phyloP scores from a whole-genome alignment of 1,140 invertebrate genomes.

The Drosophila bipectinata region DNA sequence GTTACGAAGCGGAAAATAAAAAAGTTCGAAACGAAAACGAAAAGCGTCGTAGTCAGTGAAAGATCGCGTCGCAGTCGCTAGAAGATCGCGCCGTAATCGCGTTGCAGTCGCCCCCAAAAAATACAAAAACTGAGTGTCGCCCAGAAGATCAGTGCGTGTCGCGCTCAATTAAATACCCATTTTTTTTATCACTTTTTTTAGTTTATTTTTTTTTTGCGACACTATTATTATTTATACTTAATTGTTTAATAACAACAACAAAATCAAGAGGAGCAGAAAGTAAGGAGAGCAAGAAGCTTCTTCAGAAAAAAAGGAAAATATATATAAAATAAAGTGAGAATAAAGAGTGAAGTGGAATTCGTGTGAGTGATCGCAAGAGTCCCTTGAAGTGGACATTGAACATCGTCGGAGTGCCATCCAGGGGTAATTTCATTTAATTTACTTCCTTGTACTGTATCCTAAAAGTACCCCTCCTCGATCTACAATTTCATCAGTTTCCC shows the following conservation, averaged over 20 bases:
- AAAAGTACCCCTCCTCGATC: not conserved
- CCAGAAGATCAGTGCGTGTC: slow-evolving; percentile 41
- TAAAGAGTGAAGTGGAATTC: slow-evolving; percentile 37
- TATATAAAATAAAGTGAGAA: not conserved
- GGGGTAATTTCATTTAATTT: slow-evolving; percentile 26
- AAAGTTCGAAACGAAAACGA: not conserved
- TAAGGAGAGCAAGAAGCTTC: slow-evolving; percentile 5
- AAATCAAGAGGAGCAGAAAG: not conserved
- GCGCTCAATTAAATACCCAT: slow-evolving; percentile 59
- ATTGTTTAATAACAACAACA: slow-evolving; percentile 55
- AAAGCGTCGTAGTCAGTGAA: slow-evolving; percentile 8
- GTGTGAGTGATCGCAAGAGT: slow-evolving; percentile 11
- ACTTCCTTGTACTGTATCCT: not conserved
- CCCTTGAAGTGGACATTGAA: slow-evolving; percentile 23
- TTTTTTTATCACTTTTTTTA: slow-evolving; percentile 23
- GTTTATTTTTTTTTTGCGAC: slow-evolving; percentile 14
- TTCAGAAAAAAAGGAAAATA: not conserved
- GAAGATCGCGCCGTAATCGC: slow-evolving; percentile 9
- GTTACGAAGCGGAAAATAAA: not conserved
- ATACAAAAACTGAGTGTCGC: slow-evolving; percentile 24
- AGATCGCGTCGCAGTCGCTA: slow-evolving; percentile 11
- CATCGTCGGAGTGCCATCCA: slow-evolving; percentile 3
- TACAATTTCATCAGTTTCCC: too few species aligned
- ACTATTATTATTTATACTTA: slow-evolving; percentile 45
- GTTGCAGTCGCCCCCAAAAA: slow-evolving; percentile 2